phyloP scores from a whole-genome alignment of 2,797 vertebrate species.

The Pteronotus mesoamericanus region DNA sequence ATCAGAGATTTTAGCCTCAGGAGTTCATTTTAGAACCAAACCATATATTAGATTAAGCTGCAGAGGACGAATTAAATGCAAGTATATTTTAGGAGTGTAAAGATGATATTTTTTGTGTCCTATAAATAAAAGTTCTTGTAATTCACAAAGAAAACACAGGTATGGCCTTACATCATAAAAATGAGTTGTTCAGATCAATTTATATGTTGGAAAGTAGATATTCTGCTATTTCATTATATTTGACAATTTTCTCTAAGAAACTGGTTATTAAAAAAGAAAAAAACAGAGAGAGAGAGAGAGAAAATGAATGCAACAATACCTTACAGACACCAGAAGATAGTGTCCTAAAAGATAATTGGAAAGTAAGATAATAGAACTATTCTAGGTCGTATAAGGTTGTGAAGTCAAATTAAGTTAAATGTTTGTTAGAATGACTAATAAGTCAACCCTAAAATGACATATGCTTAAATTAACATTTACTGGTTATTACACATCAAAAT shows the following conservation, averaged over 20 bases:
- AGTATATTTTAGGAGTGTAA: background rate
- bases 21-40: background rate
- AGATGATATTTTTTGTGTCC: background rate
- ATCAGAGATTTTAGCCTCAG: background rate
- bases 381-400: background rate
- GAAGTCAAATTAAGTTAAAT: background rate
- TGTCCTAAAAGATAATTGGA: background rate
- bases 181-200: background rate
- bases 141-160: background rate
- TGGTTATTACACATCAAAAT: background rate
- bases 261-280: background rate
- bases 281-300: too few species aligned
- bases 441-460: background rate
- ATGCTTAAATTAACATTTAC: background rate
- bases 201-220: background rate
- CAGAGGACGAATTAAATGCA: background rate
- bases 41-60: background rate
- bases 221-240: background rate
- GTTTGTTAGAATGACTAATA: background rate
- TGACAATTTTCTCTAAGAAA: background rate
- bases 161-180: background rate
- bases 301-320: background rate
- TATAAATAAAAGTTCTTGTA: background rate
- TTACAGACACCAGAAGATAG: background rate
- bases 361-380: background rate